Evolutionary conservation across 2,888 invertebrate genomes (phyloP), one percentile per base, ranked within the genome.

Genomic region (Zeuzera pyrina): DNA sequence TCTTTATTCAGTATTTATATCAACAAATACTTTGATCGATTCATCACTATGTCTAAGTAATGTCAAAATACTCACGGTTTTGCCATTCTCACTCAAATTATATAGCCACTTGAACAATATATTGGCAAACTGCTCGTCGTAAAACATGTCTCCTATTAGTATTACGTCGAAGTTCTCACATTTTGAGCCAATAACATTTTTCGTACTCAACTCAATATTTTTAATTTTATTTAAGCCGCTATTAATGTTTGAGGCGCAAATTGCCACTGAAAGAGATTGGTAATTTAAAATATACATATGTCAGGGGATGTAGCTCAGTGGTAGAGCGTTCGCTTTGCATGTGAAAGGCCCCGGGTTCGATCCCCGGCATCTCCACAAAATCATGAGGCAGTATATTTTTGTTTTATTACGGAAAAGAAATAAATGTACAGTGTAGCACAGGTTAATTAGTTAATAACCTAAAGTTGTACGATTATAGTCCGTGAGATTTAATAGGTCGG

Each of bases 311-410:
- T 94, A 94, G 94, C 94, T 94, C 94, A 94, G 93, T 94, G 94
- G 94, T 94, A 94, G 94, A 94, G 94, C 94, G 94, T 93, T 94
- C 94, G 94, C 94, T 94, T 94, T 94, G 94, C 94, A 94, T 94
- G 94, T 93, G 94, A 94, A 94, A 94, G 94, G 94, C 92, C 94
- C 94, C 92, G 94, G 94, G 94, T 94, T 94, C 94, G 92, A 95
- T 93, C 93, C 94, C 94, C 94, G 92, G 93, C 92, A 93, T 91
- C 91, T 90, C 92, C 91, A 66, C 12, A 52, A n/a, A n/a, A n/a
- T n/a, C n/a, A n/a, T n/a, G n/a, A n/a, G n/a, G n/a, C n/a, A n/a
- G n/a, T n/a, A 12, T 10, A 15, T n/a, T 29, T 31, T 15, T 10
- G n/a, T 19, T 10, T 13, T 15, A 22, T 11, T 7, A 12, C 8